Evolutionary conservation across 1,140 invertebrate species (phyloP).

Genomic region (Drosophila bocki): DNA sequence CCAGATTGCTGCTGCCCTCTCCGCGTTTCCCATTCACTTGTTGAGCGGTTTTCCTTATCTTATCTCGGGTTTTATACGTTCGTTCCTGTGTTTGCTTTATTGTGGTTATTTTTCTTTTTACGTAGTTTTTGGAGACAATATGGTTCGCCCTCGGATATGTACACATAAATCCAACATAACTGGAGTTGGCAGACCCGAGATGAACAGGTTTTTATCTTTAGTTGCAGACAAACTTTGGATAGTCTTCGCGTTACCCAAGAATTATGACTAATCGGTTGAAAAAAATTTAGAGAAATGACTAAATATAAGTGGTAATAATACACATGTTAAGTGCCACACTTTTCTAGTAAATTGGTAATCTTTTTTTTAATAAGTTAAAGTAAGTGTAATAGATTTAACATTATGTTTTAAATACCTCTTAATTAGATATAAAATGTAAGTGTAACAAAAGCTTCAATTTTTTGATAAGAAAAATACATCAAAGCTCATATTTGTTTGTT

Average conservation of each 20-base stretch:
- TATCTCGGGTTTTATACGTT: conserved; percentile 71
- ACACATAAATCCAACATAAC: conserved; percentile 28
- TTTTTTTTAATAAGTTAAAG: no score
- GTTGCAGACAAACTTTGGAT: conserved; percentile 10
- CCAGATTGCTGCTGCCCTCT: conserved; percentile 1
- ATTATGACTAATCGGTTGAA: conserved; percentile 25
- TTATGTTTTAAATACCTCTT: no score
- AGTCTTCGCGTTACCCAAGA: conserved; percentile 4
- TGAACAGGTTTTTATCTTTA: conserved; percentile 45
- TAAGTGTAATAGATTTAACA: background rate
- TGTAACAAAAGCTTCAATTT: background rate
- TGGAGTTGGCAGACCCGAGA: conserved; percentile 15
- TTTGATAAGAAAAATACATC: background rate
- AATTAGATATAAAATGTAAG: background rate
- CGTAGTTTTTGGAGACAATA: conserved; percentile 25
- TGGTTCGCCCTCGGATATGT: conserved; percentile 15
- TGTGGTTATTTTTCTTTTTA: conserved; percentile 53
- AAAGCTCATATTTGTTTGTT: background rate
- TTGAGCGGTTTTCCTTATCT: conserved; percentile 76
- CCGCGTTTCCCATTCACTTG: conserved; percentile 67
- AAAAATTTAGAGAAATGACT: background rate
- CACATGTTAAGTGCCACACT: background rate
- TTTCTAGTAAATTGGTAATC: no score
- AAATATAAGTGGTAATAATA: background rate
- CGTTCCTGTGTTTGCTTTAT: conserved; percentile 63